A percentile compares a stretch with the other conserved stretches of the same genome.
phyloP scores from a whole-genome alignment of 2,888 invertebrate species.

The Villa cingulata region DNA sequence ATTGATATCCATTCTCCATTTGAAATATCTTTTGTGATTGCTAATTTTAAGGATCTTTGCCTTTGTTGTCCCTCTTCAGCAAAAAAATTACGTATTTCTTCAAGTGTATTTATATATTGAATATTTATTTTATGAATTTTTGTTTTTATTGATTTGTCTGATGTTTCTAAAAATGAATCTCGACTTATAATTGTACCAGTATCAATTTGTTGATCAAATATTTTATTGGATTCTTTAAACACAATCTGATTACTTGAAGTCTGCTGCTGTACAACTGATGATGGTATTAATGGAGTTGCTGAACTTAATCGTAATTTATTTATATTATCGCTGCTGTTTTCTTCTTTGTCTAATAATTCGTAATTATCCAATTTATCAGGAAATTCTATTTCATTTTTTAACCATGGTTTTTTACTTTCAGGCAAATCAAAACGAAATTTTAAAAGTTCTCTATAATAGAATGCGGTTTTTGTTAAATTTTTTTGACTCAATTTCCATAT shows the following conservation, averaged over 20 bases:
- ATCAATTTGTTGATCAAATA: constrained; percentile 10
- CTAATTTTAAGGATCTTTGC: constrained; percentile 14
- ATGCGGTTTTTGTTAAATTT: constrained; percentile 18
- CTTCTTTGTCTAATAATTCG: background rate
- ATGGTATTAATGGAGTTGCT: background rate
- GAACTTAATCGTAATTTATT: background rate
- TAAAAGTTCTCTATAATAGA: constrained; percentile 20
- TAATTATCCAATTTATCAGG: constrained; percentile 16
- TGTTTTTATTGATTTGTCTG: no score
- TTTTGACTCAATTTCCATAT: constrained; percentile 20
- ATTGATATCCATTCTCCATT: constrained; percentile 28
- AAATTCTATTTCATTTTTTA: constrained; percentile 15
- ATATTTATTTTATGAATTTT: background rate
- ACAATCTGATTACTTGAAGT: no score
- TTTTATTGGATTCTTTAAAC: background rate
- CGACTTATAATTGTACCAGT: constrained; percentile 12
- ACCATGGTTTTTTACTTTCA: constrained; percentile 16
- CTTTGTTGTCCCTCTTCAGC: constrained; percentile 22
- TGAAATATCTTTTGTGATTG: constrained; percentile 21
- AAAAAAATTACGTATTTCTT: constrained; percentile 25
- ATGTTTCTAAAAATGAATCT: constrained; percentile 5
- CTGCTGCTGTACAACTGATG: no score
- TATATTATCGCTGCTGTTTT: background rate
- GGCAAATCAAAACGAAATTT: constrained; percentile 22
- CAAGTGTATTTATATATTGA: constrained; percentile 15